A percentile compares a stretch with the other conserved stretches of the same genome.
phyloP scores from a whole-genome alignment of 1,140 invertebrate genomes.

The Acromyrmex echinatior region DNA sequence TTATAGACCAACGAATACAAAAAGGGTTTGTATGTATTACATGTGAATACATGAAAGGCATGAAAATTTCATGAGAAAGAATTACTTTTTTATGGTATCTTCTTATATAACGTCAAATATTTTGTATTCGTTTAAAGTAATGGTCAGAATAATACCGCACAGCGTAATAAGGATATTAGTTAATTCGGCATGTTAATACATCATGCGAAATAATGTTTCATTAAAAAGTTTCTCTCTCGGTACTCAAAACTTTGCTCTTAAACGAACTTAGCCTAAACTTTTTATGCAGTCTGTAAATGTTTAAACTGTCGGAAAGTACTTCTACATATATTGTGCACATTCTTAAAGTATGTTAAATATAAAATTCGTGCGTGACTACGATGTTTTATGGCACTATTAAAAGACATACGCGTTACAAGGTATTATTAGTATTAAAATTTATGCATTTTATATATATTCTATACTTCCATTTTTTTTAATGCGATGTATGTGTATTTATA shows the following conservation, averaged over 20 bases:
- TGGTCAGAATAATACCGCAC: slow-evolving; percentile 2
- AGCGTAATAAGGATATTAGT: slow-evolving; percentile 4
- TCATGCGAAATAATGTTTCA: slow-evolving; percentile 58
- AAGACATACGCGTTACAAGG: not conserved
- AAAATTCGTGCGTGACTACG: slow-evolving; percentile 17
- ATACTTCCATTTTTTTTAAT: not conserved
- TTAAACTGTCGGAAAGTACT: slow-evolving; percentile 31
- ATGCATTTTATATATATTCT: not conserved
- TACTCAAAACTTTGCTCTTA: slow-evolving; percentile 42
- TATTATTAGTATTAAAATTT: not conserved
- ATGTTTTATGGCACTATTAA: slow-evolving; percentile 6
- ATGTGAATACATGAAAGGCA: not conserved
- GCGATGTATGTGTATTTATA: not conserved
- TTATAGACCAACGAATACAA: not conserved
- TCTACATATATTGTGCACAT: not conserved
- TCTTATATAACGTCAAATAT: not conserved
- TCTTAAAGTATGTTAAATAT: slow-evolving; percentile 18
- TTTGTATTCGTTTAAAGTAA: not conserved
- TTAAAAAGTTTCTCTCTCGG: slow-evolving; percentile 50
- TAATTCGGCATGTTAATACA: slow-evolving; percentile 48
- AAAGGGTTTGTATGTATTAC: not conserved
- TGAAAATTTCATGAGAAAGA: not conserved
- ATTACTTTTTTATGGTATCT: not conserved
- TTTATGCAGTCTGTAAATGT: slow-evolving; percentile 28
- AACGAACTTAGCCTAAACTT: slow-evolving; percentile 41